Conservation (phyloP, 2,113 vertebrate genomes). For the Strix aluco region DNA sequence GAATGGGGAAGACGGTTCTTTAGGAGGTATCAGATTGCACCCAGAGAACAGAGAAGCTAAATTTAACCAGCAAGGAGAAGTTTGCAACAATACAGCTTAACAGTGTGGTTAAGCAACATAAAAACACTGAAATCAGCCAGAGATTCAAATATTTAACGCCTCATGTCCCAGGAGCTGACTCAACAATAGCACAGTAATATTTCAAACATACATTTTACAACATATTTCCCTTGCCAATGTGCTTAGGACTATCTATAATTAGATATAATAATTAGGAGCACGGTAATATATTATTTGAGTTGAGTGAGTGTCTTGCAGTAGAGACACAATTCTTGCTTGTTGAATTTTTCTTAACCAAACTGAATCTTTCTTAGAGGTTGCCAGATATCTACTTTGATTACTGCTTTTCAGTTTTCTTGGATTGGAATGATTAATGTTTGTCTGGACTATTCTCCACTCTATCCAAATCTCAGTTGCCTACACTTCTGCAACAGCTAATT, state of each 20-base stretch:
- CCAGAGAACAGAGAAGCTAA: background rate
- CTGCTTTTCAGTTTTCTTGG: background rate
- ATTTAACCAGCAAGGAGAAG: background rate
- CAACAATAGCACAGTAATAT: slow-evolving; percentile 24
- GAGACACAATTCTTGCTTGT: background rate
- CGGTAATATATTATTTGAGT: background rate
- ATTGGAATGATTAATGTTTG: background rate
- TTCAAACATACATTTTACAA: slow-evolving; percentile 23
- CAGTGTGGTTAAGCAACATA: slow-evolving; percentile 1
- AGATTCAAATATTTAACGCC: background rate
- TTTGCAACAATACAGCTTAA: background rate
- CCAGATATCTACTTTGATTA: background rate
- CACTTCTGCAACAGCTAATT: background rate
- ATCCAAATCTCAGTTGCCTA: background rate
- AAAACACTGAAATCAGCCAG: slow-evolving; percentile 5
- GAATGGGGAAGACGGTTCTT: background rate
- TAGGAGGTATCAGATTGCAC: background rate
- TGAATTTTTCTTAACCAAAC: background rate
- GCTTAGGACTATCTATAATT: slow-evolving; percentile 29
- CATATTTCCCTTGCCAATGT: background rate
- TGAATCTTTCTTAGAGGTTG: background rate
- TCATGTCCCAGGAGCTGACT: background rate
- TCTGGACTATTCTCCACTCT: background rate
- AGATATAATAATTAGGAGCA: slow-evolving; percentile 9
- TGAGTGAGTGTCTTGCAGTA: background rate